Conservation (phyloP, 1,140 invertebrate genomes). For the Drosophila malerkotliana region DNA sequence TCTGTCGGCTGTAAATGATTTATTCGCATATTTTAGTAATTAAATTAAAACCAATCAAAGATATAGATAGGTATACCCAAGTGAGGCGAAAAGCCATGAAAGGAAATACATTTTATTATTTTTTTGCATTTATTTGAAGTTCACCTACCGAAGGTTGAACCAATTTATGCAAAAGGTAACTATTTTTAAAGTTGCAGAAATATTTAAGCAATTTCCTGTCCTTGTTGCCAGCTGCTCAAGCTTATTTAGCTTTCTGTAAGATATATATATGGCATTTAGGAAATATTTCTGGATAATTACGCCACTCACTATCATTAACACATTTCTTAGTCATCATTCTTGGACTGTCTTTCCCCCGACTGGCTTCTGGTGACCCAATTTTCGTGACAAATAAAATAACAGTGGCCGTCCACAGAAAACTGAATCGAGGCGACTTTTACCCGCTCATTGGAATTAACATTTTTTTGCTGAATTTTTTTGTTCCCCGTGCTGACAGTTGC, state of each 20-base stretch:
- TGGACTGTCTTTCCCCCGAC: conserved; percentile 18
- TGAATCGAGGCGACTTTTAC: conserved; percentile 34
- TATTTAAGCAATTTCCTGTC: conserved; percentile 66
- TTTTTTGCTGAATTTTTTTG: conserved; percentile 22
- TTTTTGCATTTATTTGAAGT: background rate
- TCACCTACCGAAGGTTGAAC: conserved; percentile 2
- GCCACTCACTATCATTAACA: conserved; percentile 68
- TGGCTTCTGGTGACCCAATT: conserved; percentile 54
- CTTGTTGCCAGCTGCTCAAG: conserved; percentile 12
- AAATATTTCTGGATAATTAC: conserved; percentile 65
- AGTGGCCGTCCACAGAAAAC: conserved; percentile 28
- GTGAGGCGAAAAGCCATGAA: too few species aligned
- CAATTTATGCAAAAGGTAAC: conserved; percentile 4
- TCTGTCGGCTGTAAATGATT: conserved; percentile 39
- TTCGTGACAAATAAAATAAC: conserved; percentile 48
- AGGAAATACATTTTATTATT: background rate
- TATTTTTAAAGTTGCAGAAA: conserved; percentile 31
- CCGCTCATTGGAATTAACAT: conserved; percentile 39
- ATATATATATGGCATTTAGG: conserved; percentile 19
- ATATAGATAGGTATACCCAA: too few species aligned
- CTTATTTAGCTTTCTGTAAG: conserved; percentile 6
- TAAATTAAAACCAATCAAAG: background rate
- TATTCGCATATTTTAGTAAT: conserved; percentile 40
- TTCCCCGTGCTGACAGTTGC: conserved; percentile 26
- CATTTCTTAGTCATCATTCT: conserved; percentile 73